A percentile compares a stretch with the other conserved stretches of the same genome.
These are phyloP conservation scores for Eurytoma adleriae DNA, from an alignment of 2,888 invertebrate genomes.

Conservation along the genomic window DNA sequence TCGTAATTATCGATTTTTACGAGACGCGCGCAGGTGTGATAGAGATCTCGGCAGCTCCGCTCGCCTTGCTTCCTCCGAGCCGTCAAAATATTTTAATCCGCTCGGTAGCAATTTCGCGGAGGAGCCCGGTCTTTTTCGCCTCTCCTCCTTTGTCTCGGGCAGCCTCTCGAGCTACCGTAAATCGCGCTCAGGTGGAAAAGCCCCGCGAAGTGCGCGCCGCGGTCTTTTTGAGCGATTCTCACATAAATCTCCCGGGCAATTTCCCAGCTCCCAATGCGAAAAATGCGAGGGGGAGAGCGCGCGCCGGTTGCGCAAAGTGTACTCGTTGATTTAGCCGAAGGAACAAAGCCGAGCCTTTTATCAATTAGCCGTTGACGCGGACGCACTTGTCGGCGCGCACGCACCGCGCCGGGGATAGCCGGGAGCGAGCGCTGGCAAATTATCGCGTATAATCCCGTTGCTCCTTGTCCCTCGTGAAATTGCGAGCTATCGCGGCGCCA, in stretches of 20 bases:
- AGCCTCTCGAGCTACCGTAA: conserved; percentile 11
- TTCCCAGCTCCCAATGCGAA: conserved; percentile 1
- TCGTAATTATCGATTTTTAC: conserved; percentile 73
- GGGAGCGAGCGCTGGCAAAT: conserved; percentile 12
- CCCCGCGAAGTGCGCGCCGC: not conserved
- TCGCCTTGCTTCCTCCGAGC: conserved; percentile 63
- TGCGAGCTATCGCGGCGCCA: conserved; percentile 30
- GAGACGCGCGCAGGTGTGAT: conserved; percentile 69
- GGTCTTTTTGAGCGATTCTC: conserved; percentile 49
- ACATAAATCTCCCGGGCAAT: conserved; percentile 46
- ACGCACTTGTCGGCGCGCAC: not conserved
- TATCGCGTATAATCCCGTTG: not conserved
- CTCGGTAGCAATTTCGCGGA: conserved; percentile 50
- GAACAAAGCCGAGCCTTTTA: conserved; percentile 16
- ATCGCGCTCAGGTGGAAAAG: conserved; percentile 6
- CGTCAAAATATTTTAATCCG: conserved; percentile 67
- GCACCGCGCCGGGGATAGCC: not conserved
- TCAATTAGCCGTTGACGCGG: conserved; percentile 37
- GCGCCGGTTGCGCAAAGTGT: conserved; percentile 31
- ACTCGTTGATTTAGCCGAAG: not conserved
- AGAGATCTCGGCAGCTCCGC: conserved; percentile 70
- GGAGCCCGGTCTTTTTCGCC: not conserved
- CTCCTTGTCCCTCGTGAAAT: conserved; percentile 8
- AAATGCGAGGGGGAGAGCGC: not conserved
- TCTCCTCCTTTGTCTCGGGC: not conserved